Percentiles rank a stretch among this genome's conserved stretches.
Evolutionary conservation across 2,797 vertebrate species (phyloP).

Genomic region (Neoniphon sammara): DNA sequence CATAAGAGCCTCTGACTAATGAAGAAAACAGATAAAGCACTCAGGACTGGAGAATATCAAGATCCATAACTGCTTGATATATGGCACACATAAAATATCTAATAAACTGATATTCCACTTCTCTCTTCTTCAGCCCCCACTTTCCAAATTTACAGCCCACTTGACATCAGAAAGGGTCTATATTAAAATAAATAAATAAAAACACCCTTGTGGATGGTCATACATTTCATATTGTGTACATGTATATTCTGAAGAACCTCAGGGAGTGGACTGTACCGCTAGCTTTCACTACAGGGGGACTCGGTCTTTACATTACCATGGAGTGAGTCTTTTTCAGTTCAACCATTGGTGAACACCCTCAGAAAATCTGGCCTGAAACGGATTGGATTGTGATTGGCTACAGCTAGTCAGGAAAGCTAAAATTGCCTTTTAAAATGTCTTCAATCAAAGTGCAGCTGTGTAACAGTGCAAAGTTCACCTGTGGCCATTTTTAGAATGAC

Average conservation of each 20-base stretch:
- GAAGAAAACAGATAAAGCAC: conserved; percentile 79
- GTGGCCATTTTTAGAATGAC: neutral
- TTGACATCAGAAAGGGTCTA: conserved; percentile 47
- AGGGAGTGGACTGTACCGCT: conserved; percentile 21
- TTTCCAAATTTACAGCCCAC: conserved; percentile 63
- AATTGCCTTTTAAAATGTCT: neutral
- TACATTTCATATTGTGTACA: conserved; percentile 40
- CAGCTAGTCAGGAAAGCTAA: neutral
- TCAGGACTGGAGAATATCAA: conserved; percentile 48
- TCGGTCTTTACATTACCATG: conserved; percentile 9
- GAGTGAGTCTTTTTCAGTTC: conserved; percentile 13
- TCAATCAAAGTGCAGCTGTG: neutral
- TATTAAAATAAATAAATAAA: conserved; percentile 44
- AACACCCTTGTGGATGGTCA: conserved; percentile 40
- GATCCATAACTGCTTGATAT: conserved; percentile 74
- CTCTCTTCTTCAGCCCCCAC: conserved; percentile 53
- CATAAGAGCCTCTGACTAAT: conserved; percentile 66
- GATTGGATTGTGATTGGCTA: neutral
- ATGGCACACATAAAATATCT: conserved; percentile 75
- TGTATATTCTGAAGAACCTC: conserved; percentile 51
- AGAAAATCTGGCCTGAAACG: conserved; percentile 14
- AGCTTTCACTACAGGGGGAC: conserved; percentile 2
- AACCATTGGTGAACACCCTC: conserved; percentile 1
- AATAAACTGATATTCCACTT: conserved; percentile 81
- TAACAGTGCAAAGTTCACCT: neutral